These are phyloP conservation scores for Burhinus bistriatus DNA, from an alignment of 2,113 vertebrate species.

Conservation along the genomic window DNA sequence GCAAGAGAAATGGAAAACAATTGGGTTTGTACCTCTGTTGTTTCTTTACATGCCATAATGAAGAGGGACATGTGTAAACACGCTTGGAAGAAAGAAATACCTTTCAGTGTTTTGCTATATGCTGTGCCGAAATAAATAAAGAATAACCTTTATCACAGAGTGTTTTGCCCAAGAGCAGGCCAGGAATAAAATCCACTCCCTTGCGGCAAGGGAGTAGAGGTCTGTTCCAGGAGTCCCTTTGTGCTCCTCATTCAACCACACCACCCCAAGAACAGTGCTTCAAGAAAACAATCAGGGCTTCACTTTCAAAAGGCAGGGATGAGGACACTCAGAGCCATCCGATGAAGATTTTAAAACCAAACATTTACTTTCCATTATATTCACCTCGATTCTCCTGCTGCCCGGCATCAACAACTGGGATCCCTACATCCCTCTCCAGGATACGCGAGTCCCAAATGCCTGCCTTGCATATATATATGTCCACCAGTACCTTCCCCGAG, in stretches of 20 bases:
- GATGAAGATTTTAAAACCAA: background rate
- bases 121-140: background rate
- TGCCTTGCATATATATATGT: background rate
- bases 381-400: background rate
- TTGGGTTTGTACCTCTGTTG: background rate
- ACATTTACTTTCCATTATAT: background rate
- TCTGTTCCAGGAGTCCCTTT: background rate
- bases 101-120: background rate
- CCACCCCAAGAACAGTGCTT: background rate
- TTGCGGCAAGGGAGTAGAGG: background rate
- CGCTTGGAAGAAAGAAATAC: background rate
- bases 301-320: background rate
- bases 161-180: background rate
- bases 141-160: background rate
- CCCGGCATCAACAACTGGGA: background rate
- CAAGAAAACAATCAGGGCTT: background rate
- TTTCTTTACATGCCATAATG: background rate
- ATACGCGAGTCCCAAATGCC: rapidly evolving
- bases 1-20: background rate
- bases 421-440: background rate
- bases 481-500: background rate
- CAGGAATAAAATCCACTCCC: background rate
- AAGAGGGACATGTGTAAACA: conserved; percentile 12
- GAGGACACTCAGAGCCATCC: background rate
- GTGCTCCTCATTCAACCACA: background rate